phyloP scores from a whole-genome alignment of 2,113 vertebrate species.

The Zosterops pallidus region DNA sequence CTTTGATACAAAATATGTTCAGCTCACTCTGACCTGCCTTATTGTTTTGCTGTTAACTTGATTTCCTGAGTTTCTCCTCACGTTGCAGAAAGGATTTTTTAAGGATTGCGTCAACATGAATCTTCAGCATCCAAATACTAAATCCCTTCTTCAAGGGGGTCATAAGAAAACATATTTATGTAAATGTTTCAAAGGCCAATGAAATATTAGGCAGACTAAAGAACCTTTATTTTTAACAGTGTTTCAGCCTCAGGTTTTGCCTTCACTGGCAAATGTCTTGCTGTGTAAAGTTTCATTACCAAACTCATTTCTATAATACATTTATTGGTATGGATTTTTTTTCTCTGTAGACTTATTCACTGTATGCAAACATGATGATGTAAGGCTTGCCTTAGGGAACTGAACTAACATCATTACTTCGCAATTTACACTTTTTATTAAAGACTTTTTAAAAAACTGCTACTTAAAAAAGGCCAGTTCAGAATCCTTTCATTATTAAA shows the following conservation, averaged over 20 bases:
- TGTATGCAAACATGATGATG: background rate
- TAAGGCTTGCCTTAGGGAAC: background rate
- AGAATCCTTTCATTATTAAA: conserved; percentile 1
- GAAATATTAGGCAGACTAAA: conserved; percentile 7
- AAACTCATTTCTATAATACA: background rate
- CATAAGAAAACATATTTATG: background rate
- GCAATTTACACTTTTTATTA: conserved; percentile 23
- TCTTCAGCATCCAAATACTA: background rate
- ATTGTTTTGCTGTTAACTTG: background rate
- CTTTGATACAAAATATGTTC: background rate
- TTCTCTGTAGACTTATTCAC: background rate
- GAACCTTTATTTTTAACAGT: conserved; percentile 7
- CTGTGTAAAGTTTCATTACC: background rate
- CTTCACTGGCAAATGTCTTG: background rate
- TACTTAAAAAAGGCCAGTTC: background rate
- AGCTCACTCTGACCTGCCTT: background rate
- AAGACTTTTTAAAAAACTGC: background rate
- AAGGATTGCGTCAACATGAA: background rate
- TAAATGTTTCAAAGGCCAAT: conserved; percentile 20
- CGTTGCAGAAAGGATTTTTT: background rate
- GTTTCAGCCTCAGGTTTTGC: background rate
- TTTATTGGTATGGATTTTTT: background rate
- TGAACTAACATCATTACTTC: background rate
- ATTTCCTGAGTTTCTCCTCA: background rate
- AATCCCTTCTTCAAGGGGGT: background rate